Evolutionary conservation across 1,140 invertebrate genomes (phyloP).

Genomic region (Dreissena polymorpha): DNA sequence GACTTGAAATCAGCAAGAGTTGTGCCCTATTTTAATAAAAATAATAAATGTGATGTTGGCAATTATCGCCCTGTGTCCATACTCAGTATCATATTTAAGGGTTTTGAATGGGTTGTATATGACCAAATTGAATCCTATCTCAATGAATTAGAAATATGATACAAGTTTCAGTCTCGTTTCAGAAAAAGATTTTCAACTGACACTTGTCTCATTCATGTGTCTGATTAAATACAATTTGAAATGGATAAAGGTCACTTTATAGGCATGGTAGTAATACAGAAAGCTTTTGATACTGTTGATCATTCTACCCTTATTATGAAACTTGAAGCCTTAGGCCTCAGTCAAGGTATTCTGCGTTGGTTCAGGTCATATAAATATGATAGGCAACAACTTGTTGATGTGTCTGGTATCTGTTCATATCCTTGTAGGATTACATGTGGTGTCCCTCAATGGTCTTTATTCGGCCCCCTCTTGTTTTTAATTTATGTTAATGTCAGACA

Average conservation of each 20-base stretch:
- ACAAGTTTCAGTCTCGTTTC: constrained; percentile 32
- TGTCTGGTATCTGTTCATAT: constrained; percentile 7
- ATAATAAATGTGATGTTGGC: not conserved
- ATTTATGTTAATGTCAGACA: constrained; percentile 28
- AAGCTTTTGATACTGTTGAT: constrained; percentile 30
- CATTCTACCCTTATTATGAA: constrained; percentile 32
- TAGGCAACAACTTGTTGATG: constrained; percentile 32
- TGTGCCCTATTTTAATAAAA: not conserved
- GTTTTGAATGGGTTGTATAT: too few species aligned
- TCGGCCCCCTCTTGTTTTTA: constrained; percentile 31
- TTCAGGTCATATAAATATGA: constrained; percentile 29
- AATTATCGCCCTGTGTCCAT: too few species aligned
- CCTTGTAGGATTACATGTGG: constrained; percentile 7
- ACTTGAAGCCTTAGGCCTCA: constrained; percentile 24
- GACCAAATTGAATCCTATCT: too few species aligned
- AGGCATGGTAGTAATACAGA: constrained; percentile 50
- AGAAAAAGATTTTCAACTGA: constrained; percentile 35
- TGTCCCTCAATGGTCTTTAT: constrained; percentile 28
- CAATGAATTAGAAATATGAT: not conserved
- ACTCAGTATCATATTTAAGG: too few species aligned
- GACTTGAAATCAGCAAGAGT: not conserved
- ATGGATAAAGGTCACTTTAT: constrained; percentile 32
- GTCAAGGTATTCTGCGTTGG: not conserved
- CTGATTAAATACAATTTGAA: constrained; percentile 27
- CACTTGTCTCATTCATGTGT: constrained; percentile 36